A percentile compares a stretch with the other conserved stretches of the same genome.
Evolutionary conservation across 1,140 invertebrate species (phyloP).

Genomic region (Nautilus pompilius): DNA sequence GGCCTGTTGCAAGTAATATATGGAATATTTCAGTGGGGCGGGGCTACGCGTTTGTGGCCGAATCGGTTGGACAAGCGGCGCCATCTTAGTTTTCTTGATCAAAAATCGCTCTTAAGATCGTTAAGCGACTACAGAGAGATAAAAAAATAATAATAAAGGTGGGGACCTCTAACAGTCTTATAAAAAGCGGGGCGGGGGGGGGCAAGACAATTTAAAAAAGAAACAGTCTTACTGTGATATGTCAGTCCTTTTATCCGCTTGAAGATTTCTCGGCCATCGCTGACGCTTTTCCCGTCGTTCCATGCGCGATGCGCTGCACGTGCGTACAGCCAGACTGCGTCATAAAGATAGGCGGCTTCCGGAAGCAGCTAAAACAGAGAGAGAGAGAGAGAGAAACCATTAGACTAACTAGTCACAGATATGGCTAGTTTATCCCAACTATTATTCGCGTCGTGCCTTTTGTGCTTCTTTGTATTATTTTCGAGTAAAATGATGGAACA

Average conservation of each 20-base stretch:
- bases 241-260: conserved; percentile 33
- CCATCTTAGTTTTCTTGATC: too few relatives aligned
- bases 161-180: too few relatives aligned
- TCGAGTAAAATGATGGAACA: background rate
- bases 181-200: too few relatives aligned
- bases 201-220: too few relatives aligned
- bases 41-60: too few relatives aligned
- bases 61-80: too few relatives aligned
- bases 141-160: too few relatives aligned
- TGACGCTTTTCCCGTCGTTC: conserved; percentile 20
- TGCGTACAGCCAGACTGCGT: conserved; percentile 49
- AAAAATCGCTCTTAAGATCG: too few relatives aligned
- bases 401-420: background rate
- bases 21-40: too few relatives aligned
- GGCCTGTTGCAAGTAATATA: too few relatives aligned
- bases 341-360: conserved; percentile 49
- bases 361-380: conserved; percentile 28
- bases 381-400: background rate
- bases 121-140: too few relatives aligned
- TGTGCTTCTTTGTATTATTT: background rate
- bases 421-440: background rate
- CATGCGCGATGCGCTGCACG: conserved; percentile 32
- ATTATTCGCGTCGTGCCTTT: background rate
- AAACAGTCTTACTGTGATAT: conserved; percentile 51
- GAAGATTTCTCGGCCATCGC: conserved; percentile 39